These are phyloP conservation scores for Steinernema carpocapsae DNA, from an alignment of 2,888 invertebrate species.

Conservation along the genomic window DNA sequence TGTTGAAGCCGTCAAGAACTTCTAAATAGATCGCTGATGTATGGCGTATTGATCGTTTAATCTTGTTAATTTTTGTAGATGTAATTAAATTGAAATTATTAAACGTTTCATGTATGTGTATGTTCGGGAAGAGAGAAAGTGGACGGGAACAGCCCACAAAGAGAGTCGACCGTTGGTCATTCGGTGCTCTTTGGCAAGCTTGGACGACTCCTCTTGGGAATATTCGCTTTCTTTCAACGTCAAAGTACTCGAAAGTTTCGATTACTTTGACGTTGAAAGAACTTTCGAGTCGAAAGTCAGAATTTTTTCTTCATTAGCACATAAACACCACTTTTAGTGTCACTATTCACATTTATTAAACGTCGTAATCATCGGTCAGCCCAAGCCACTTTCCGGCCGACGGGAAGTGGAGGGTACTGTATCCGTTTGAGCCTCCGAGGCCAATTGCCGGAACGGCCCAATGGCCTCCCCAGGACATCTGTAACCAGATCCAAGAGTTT, in stretches of 20 bases:
- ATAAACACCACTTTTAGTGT: neutral
- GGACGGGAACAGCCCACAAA: no score
- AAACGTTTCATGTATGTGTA: no score
- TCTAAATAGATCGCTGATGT: slow-evolving; percentile 38
- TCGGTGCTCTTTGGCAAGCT: no score
- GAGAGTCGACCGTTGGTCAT: no score
- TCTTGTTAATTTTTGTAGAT: no score
- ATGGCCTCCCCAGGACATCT: slow-evolving; percentile 53
- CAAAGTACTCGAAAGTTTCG: no score
- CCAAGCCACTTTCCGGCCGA: slow-evolving; percentile 59
- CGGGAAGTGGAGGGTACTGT: slow-evolving; percentile 59
- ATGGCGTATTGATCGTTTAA: no score
- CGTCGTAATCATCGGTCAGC: slow-evolving; percentile 63
- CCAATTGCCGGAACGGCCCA: slow-evolving; percentile 64
- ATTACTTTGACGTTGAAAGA: neutral
- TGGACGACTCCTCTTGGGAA: no score
- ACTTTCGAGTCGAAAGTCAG: neutral
- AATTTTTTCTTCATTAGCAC: neutral
- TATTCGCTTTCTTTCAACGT: no score
- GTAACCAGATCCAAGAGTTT: no score
- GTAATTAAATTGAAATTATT: no score
- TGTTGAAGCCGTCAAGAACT: slow-evolving; percentile 76
- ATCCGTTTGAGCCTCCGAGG: slow-evolving; percentile 61
- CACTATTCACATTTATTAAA: neutral
- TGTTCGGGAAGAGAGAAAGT: no score